phyloP scores from a whole-genome alignment of 2,113 vertebrate genomes.

The Pseudopipra pipra region DNA sequence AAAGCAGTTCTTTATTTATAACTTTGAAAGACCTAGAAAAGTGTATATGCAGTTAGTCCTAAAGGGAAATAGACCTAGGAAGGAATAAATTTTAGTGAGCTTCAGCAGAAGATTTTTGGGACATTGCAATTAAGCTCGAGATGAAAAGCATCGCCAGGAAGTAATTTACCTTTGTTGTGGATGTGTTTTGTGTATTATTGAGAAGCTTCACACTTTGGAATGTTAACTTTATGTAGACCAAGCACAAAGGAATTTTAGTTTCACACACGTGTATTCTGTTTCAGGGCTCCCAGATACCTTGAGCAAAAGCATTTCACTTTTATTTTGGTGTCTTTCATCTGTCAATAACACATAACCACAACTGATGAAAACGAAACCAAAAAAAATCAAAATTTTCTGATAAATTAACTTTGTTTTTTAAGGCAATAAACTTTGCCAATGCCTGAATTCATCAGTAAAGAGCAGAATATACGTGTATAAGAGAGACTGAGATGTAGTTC shows the following conservation, averaged over 20 bases:
- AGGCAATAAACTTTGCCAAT: neutral
- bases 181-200: neutral
- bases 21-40: neutral
- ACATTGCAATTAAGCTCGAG: neutral
- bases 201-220: neutral
- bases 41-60: neutral
- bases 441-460: neutral
- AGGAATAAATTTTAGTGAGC: neutral
- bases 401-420: neutral
- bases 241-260: neutral
- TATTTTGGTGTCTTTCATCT: neutral
- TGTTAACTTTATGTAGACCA: neutral
- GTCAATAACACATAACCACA: neutral
- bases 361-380: neutral
- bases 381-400: neutral
- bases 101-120: conserved; percentile 15
- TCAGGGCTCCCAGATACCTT: neutral
- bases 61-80: neutral
- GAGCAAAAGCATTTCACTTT: neutral
- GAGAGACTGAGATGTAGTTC: neutral
- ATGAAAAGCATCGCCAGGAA: conserved; percentile 3
- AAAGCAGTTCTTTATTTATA: neutral
- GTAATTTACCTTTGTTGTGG: neutral
- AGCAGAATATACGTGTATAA: neutral
- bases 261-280: rapidly evolving